A percentile compares a stretch with the other conserved stretches of the same genome.
phyloP scores from a whole-genome alignment of 2,113 vertebrate genomes.

The Trematocara marginatum region DNA sequence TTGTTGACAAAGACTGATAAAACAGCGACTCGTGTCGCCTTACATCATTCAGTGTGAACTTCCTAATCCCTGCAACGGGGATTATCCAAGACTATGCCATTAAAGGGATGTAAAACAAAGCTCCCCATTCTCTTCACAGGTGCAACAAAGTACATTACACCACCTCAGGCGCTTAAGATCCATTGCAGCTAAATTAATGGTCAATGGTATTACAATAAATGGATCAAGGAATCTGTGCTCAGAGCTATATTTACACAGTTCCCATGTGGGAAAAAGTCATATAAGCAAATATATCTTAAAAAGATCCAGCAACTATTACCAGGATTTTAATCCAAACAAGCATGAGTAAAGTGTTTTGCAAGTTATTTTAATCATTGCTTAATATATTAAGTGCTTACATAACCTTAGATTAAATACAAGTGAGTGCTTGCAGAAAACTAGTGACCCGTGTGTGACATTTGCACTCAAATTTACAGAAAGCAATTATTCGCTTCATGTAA shows the following conservation, averaged over 20 bases:
- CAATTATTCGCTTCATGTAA: background rate
- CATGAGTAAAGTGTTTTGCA: background rate
- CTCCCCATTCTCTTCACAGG: background rate
- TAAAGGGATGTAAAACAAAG: constrained; percentile 6
- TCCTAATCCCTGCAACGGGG: background rate
- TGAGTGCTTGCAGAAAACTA: background rate
- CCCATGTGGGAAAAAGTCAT: background rate
- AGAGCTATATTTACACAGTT: background rate
- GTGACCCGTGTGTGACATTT: background rate
- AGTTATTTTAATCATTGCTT: background rate
- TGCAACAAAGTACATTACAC: background rate
- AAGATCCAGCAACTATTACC: background rate
- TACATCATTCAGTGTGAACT: background rate
- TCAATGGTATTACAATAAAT: constrained; percentile 22
- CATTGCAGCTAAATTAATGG: background rate
- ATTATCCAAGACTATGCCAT: background rate
- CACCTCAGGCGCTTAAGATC: background rate
- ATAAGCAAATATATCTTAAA: background rate
- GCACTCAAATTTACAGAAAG: background rate
- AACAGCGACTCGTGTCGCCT: background rate
- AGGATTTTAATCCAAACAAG: background rate
- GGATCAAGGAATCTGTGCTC: background rate
- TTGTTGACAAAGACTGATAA: background rate
- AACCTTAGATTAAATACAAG: background rate
- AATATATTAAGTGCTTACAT: background rate